These are phyloP conservation scores for Tokudaia tokunoshimensis DNA, from an alignment of 2,797 vertebrate genomes.

Conservation along the genomic window DNA sequence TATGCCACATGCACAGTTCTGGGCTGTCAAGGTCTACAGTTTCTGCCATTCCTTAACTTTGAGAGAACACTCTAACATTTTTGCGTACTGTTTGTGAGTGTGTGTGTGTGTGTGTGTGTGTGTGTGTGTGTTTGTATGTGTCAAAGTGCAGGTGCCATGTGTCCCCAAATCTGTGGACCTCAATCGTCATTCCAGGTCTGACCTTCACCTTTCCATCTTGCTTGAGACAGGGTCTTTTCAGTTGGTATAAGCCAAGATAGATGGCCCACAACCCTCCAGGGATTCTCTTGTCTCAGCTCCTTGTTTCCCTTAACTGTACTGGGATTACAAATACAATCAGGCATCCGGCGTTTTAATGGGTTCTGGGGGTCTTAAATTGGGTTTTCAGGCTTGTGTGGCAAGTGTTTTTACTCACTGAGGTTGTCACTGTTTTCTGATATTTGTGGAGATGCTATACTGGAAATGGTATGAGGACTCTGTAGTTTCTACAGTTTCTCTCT, in stretches of 20 bases:
- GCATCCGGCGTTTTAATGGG: neutral
- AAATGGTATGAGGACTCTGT: too few relatives aligned
- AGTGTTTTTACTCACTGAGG: neutral
- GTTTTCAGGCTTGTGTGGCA: neutral
- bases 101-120: neutral
- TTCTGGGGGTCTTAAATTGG: neutral
- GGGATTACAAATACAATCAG: neutral
- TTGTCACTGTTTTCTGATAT: neutral
- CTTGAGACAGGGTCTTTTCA: neutral
- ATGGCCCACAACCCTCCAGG: neutral
- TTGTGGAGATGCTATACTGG: neutral
- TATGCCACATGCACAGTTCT: neutral
- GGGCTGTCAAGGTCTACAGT: neutral
- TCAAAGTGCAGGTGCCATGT: neutral
- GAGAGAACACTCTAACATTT: neutral
- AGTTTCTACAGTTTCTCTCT: neutral
- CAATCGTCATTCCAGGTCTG: neutral
- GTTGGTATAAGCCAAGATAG: neutral
- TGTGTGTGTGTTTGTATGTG: neutral
- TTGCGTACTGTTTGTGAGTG: neutral
- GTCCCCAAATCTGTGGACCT: neutral
- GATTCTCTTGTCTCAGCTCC: neutral
- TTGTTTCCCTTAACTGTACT: neutral
- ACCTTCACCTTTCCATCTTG: neutral
- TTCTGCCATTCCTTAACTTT: neutral